Evolutionary conservation across 2,113 vertebrate species (phyloP), one percentile per base, ranked within the genome.

Genomic region (Cinclus mexicanus): DNA sequence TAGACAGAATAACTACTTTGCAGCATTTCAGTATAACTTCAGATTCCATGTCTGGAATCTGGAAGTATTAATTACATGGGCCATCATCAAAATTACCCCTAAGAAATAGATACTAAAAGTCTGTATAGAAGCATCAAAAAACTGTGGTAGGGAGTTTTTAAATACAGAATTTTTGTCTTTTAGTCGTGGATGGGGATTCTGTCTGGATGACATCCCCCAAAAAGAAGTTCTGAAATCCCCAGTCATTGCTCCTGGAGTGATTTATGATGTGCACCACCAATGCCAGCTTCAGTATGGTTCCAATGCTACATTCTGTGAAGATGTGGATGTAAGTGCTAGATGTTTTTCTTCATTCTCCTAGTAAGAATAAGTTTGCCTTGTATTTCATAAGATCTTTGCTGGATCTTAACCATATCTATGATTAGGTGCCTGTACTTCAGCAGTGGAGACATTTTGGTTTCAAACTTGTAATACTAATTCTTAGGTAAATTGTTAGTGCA

Each of bases 261-360:
- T 99, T 87, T 99, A 99, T 97, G 99, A 99, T 60, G 98, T 99
- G 13, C 98, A 99, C 42, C 99, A 99, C 95, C 99, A 99, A 65
- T 99, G 99, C 94, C 99, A 99, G 87, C 98, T 99, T 77, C 99
- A 99, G 86, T 99, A 99, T 60, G 99, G 99, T 33, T 98, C 98
- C 42, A 99, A 98, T 42, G 99, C 99, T 53, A 99, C 99, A 16
- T 99, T 99, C 97, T 99, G 99, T 97, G 97, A 98, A 37, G 98
- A 99, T 95, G 98, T 99, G 24, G 99, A 99, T 44, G 99, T 99
- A 96, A 98, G 99, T 98, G 12, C 59, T 80, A 2, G 47, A 9
- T 50, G 13, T 29, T 84, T 84, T 77, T 25, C 11, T 65, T 89
- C 1, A 14, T 71, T 75, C 16, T 76, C 10, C 22, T 50, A 14